phyloP scores from a whole-genome alignment of 2,888 invertebrate species.

The Hermodice carunculata region DNA sequence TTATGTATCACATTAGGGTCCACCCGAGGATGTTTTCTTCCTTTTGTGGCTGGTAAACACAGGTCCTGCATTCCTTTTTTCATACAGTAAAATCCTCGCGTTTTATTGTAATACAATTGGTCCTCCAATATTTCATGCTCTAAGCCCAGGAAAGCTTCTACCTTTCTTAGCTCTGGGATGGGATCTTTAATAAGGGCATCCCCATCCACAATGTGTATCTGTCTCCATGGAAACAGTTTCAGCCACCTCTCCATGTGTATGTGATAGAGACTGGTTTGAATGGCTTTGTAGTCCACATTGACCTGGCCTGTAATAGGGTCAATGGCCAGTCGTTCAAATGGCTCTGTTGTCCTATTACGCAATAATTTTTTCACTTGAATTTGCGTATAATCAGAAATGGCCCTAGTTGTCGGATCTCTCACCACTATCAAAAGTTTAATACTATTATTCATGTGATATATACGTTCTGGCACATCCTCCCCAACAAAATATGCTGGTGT shows the following conservation, averaged over 20 bases:
- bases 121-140: slow-evolving; percentile 70
- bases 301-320: slow-evolving; percentile 61
- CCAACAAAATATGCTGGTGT: slow-evolving; percentile 98
- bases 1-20: slow-evolving; percentile 75
- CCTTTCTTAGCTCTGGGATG: slow-evolving; percentile 51
- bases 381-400: slow-evolving; percentile 98
- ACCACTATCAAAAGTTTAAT: slow-evolving; percentile 91
- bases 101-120: slow-evolving; percentile 96
- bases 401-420: slow-evolving; percentile 93
- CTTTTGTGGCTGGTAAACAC: slow-evolving; percentile 90
- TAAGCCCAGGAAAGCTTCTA: slow-evolving; percentile 63
- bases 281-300: slow-evolving; percentile 68
- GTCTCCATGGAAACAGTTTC: slow-evolving; percentile 89
- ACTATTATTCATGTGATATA: slow-evolving; percentile 93
- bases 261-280: slow-evolving; percentile 66
- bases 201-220: slow-evolving; percentile 90
- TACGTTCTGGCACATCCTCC: slow-evolving; percentile 92
- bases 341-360: slow-evolving; percentile 21
- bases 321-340: slow-evolving; percentile 68
- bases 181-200: slow-evolving; percentile 59
- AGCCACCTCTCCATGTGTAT: slow-evolving; percentile 91
- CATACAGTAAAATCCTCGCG: slow-evolving; percentile 94
- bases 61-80: slow-evolving; percentile 77
- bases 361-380: slow-evolving; percentile 76
- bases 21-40: slow-evolving; percentile 87